Evolutionary conservation across 2,888 invertebrate genomes (phyloP).

Genomic region (Melolontha melolontha): DNA sequence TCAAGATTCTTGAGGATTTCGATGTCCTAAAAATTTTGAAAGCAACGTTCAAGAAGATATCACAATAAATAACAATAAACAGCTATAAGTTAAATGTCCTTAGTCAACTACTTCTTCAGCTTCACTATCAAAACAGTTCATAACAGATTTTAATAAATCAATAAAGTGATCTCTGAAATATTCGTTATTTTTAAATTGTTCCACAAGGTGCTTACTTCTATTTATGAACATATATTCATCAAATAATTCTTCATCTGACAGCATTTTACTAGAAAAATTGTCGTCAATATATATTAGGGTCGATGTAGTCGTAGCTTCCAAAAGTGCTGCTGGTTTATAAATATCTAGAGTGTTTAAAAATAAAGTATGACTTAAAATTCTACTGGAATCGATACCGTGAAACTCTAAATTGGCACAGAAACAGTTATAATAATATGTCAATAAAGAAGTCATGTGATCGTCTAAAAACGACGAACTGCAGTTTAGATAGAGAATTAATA

Average conservation of each 20-base stretch:
- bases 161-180: conserved; percentile 68
- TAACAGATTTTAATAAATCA: conserved; percentile 70
- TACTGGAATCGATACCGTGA: conserved; percentile 62
- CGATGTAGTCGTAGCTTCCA: conserved; percentile 69
- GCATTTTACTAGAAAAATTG: conserved; percentile 65
- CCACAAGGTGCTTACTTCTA: conserved; percentile 69
- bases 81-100: too few species aligned
- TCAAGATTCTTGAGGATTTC: too few species aligned
- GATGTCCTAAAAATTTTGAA: too few species aligned
- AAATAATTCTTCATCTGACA: conserved; percentile 68
- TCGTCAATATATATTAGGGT: conserved; percentile 70
- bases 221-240: conserved; percentile 69
- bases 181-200: conserved; percentile 68
- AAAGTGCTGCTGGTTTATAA: conserved; percentile 69
- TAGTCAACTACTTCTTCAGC: too few species aligned
- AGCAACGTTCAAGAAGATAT: too few species aligned
- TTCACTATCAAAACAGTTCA: conserved; percentile 62
- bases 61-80: too few species aligned
- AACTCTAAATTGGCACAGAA: conserved; percentile 64
- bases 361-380: conserved; percentile 64
- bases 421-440: conserved; percentile 71
- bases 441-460: conserved; percentile 66
- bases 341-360: conserved; percentile 66
- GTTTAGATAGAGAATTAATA: conserved; percentile 70
- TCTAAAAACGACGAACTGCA: conserved; percentile 67